Conservation (phyloP, 2,888 invertebrate species). For the Diabrotica balteata region DNA sequence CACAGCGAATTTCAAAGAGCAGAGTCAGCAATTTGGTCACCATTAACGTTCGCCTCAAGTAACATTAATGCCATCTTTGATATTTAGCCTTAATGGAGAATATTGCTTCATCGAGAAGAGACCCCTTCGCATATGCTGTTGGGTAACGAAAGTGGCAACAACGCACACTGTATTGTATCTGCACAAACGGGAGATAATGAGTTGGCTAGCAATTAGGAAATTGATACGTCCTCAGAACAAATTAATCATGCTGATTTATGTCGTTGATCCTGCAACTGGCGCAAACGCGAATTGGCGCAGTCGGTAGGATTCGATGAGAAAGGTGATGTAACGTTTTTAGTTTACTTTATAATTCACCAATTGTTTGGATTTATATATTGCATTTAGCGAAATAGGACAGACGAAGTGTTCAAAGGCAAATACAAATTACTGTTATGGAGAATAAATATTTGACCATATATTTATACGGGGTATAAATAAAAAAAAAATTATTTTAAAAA, state of each 20-base stretch:
- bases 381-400: too few relatives aligned
- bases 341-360: neutral
- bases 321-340: neutral
- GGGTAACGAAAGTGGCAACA: constrained; percentile 19
- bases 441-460: too few relatives aligned
- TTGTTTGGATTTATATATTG: too few relatives aligned
- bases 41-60: constrained; percentile 7
- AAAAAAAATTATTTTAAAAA: too few relatives aligned
- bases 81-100: constrained; percentile 8
- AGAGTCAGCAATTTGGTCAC: constrained; percentile 11
- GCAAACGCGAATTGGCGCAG: neutral
- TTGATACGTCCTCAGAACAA: constrained; percentile 30
- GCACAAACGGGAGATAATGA: constrained; percentile 29
- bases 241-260: constrained; percentile 27
- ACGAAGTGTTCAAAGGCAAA: too few relatives aligned
- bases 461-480: too few relatives aligned
- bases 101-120: constrained; percentile 10
- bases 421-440: too few relatives aligned
- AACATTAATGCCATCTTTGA: constrained; percentile 14
- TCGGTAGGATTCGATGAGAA: neutral
- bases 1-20: constrained; percentile 3
- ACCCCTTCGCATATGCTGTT: constrained; percentile 3
- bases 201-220: constrained; percentile 31
- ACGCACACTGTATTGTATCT: constrained; percentile 22
- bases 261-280: constrained; percentile 1